Evolutionary conservation across 2,797 vertebrate genomes (phyloP), one percentile per base, ranked within the genome.

Genomic region (Sciurus vulgaris): DNA sequence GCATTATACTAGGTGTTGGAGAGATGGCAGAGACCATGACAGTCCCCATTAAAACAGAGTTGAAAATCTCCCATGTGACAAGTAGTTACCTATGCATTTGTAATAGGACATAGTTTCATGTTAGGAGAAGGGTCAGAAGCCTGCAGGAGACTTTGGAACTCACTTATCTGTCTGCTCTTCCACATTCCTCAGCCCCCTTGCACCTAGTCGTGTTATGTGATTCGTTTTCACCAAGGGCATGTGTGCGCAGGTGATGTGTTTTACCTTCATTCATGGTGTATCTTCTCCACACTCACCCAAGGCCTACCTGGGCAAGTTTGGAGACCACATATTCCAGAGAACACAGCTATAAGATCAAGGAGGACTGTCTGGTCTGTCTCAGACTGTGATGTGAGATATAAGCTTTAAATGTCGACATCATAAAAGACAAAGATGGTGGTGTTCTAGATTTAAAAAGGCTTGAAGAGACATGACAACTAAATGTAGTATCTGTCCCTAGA

Each of bases 391-490:
- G 35, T 90, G 74, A 81, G 76, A 83, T 93, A 92, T 44, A 81
- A 92, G 73, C 47, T 84, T 86, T 86, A 87, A 76, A 90, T 85
- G 76, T 91, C 92, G 91, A 2, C 38, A 15, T 93, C 79, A 72
- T 49, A 94, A 93, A 92, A 90, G 88, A 56, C 44, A 88, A 94
- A 93, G 78, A 84, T 35, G 72, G 38, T 91, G 90, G 65, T 79
- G 56, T 84, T 93, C 54, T 77, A 95, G 41, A 81, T 63, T 93
- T 81, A 77, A 94, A 59, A 28, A 83, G 4, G 18, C 54, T 59
- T 35, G 59, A 67, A 59, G 88, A 65, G 92, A 70, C 17, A 9
- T 38, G 22, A 30, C n/a, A 83, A 44, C 63, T 77, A 82, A 91
- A 73, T 81, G 12, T 38, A 69, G 18, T 38, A 76, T 77, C 65